Conservation (phyloP, 2,113 vertebrate genomes). For the Prunella himalayana region DNA sequence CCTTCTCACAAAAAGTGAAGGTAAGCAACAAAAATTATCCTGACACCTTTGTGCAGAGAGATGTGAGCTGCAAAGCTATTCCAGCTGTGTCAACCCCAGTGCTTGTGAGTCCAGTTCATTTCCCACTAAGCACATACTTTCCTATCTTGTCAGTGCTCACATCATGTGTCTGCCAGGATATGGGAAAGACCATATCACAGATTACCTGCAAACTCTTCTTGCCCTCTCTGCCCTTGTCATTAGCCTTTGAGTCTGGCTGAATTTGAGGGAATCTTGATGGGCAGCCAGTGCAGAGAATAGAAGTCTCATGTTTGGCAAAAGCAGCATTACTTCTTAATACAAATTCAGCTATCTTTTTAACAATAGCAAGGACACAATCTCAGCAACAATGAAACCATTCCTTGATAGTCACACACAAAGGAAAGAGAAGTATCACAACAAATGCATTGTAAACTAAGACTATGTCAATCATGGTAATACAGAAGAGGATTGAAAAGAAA, state of each 20-base stretch:
- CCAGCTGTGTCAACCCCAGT: neutral
- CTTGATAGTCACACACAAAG: neutral
- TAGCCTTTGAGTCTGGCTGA: neutral
- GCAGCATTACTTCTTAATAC: neutral
- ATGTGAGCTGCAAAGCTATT: neutral
- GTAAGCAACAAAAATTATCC: neutral
- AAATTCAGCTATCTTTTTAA: neutral
- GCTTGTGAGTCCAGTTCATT: neutral
- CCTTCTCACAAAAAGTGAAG: neutral
- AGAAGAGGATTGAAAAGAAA: neutral
- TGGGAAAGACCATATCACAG: neutral
- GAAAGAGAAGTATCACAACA: neutral
- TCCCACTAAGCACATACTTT: neutral
- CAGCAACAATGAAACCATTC: neutral
- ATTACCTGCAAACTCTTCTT: neutral
- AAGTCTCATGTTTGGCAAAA: neutral
- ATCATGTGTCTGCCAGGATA: neutral
- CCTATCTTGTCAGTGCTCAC: accelerated
- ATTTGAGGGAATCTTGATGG: neutral
- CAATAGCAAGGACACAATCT: neutral
- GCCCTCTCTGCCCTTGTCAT: neutral
- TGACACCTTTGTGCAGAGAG: neutral
- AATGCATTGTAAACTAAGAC: neutral
- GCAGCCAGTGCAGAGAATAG: neutral
- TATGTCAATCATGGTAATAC: neutral